Evolutionary conservation across 2,888 invertebrate genomes (phyloP), one percentile per base, ranked within the genome.

Genomic region (Ophion slaviceki): DNA sequence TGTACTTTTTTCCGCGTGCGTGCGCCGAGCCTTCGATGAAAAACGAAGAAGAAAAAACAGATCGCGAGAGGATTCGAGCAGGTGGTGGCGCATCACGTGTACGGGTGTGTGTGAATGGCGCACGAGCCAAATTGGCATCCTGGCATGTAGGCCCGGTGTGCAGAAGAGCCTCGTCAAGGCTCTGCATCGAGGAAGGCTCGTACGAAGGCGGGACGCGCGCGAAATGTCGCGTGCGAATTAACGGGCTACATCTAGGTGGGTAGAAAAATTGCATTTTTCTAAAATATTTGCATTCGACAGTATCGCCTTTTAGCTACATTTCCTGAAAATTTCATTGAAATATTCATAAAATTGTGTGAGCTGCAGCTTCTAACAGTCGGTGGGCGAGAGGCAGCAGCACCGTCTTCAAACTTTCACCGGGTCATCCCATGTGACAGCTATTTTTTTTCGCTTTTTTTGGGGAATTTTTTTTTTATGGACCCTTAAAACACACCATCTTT

Each of bases 91-190:
- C 45, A 47, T 64, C 45, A 47, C 47, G 45, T 40, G 57, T 53
- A 61, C 61, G 68, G 61, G 74, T 78, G 74, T 81, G 62, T 80
- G 53, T 53, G 32, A 62, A 72, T 70, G 70, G 85, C 70, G 85
- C 85, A 85, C 85, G 85, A 85, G 85, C 85, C 85, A 85, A 85
- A 85, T 85, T 85, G 85, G 85, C 82, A 80, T 85, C 79, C 47
- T 77, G 45, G 62, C 62, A 11, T 32, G 40, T 24, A 61, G 53
- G 79, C 71, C 85, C 76, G 79, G 79, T 79, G 82, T 79, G 76
- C 71, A 61, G 72, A 61, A 66, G 64, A 45, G 28, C 57, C 59
- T 24, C 36, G 28, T 78, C 57, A 28, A 53, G 32, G 40, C 57
- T 32, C 53, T 75, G 28, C 78, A 66, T 40, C 64, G 11, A 45